Conservation (phyloP, 2,888 invertebrate species). For the Polydrusus cervinus region DNA sequence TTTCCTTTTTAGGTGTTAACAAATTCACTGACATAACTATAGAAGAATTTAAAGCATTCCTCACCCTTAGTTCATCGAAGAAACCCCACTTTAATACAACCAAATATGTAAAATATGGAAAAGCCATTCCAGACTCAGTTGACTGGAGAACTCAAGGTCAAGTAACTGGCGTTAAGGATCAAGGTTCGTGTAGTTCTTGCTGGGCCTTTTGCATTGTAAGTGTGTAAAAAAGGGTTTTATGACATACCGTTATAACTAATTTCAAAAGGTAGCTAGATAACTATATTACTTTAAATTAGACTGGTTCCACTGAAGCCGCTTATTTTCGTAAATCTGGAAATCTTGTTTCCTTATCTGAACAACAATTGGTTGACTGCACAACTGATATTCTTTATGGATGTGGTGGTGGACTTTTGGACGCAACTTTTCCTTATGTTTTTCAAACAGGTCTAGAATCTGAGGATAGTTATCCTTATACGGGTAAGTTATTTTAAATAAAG, state of each 20-base stretch:
- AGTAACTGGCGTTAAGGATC: slow-evolving; percentile 57
- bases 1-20: slow-evolving; percentile 51
- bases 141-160: slow-evolving; percentile 59
- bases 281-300: too few relatives aligned
- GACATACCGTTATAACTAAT: too few relatives aligned
- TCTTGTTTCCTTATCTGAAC: slow-evolving; percentile 52
- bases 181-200: slow-evolving; percentile 58
- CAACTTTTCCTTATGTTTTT: slow-evolving; percentile 56
- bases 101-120: slow-evolving; percentile 17
- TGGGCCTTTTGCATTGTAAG: slow-evolving; percentile 59
- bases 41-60: slow-evolving; percentile 53
- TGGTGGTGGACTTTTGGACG: background rate
- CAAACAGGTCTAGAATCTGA: slow-evolving; percentile 56
- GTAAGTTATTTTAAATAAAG: too few relatives aligned
- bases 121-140: slow-evolving; percentile 48
- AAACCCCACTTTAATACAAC: slow-evolving; percentile 6
- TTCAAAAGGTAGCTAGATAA: too few relatives aligned
- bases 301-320: slow-evolving; percentile 55
- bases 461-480: slow-evolving; percentile 15
- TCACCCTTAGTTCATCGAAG: background rate
- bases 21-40: slow-evolving; percentile 56
- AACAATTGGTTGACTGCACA: slow-evolving; percentile 52
- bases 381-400: slow-evolving; percentile 50
- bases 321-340: slow-evolving; percentile 49
- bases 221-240: background rate